Percentiles rank a stretch among this genome's conserved stretches.
Conservation (phyloP, 2,888 invertebrate species). For the Physocephala rufipes region DNA sequence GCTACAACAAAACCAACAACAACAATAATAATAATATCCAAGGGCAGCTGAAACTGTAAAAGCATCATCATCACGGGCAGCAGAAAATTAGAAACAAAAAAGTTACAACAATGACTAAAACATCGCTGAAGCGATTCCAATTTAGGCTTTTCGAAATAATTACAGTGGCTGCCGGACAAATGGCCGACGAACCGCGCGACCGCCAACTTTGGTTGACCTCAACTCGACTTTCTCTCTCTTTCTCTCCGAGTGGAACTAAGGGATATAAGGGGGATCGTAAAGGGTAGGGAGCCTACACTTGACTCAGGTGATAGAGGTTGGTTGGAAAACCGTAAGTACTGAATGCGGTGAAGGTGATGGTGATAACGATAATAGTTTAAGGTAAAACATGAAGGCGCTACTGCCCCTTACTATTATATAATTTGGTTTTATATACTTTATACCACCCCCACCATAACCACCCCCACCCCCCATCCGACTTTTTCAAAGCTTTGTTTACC, state of each 20-base stretch:
- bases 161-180: slow-evolving; percentile 19
- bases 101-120: slow-evolving; percentile 1
- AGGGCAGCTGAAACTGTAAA: too few relatives aligned
- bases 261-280: too few relatives aligned
- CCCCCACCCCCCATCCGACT: not conserved
- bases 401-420: too few relatives aligned
- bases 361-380: too few relatives aligned
- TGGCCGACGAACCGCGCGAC: too few relatives aligned
- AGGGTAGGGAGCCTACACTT: not conserved
- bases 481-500: slow-evolving; percentile 17
- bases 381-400: too few relatives aligned
- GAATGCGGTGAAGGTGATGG: not conserved
- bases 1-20: slow-evolving; percentile 25
- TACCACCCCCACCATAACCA: not conserved
- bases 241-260: not conserved
- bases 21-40: not conserved
- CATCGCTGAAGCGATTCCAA: slow-evolving; percentile 20
- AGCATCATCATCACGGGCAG: not conserved
- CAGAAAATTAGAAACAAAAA: slow-evolving; percentile 9
- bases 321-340: not conserved
- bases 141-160: slow-evolving; percentile 35
- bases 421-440: too few relatives aligned
- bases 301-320: not conserved
- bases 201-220: too few relatives aligned
- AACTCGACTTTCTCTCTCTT: not conserved